phyloP scores from a whole-genome alignment of 2,888 invertebrate genomes.

The Sphaerophoria rueppellii region DNA sequence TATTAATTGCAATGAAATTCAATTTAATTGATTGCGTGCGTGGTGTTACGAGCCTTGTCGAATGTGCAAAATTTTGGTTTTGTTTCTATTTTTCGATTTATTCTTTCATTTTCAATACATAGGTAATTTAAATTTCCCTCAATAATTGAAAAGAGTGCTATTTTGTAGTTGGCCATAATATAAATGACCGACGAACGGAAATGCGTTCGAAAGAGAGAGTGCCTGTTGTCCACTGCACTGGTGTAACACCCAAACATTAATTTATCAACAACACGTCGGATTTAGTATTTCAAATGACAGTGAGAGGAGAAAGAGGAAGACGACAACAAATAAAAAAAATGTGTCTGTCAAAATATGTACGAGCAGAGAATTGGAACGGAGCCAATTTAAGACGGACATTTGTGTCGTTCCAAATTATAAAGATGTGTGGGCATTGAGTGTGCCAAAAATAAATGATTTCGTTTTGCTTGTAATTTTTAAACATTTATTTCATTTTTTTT shows the following conservation, averaged over 20 bases:
- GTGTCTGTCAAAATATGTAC: constrained; percentile 21
- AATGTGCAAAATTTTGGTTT: constrained; percentile 1
- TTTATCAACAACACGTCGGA: neutral
- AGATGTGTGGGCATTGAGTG: constrained; percentile 22
- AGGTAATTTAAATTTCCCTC: constrained; percentile 11
- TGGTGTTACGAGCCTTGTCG: neutral
- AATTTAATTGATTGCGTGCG: constrained; percentile 56
- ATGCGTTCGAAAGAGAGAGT: neutral
- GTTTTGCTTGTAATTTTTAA: neutral
- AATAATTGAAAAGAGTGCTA: constrained; percentile 20
- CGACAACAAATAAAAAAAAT: neutral
- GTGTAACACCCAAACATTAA: constrained; percentile 13
- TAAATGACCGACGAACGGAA: constrained; percentile 6
- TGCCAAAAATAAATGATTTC: constrained; percentile 21
- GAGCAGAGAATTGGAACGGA: constrained; percentile 33
- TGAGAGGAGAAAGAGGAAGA: neutral
- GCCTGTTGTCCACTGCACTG: constrained; percentile 9
- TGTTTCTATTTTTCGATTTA: constrained; percentile 9
- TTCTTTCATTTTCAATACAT: constrained; percentile 1
- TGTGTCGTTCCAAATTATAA: constrained; percentile 42
- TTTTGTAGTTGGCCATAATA: neutral
- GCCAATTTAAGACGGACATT: constrained; percentile 35
- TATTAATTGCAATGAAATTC: constrained; percentile 57
- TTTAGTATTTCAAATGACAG: neutral
- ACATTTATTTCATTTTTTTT: neutral